Evolutionary conservation across 2,113 vertebrate species (phyloP).

Genomic region (Sarotherodon lohbergeri): DNA sequence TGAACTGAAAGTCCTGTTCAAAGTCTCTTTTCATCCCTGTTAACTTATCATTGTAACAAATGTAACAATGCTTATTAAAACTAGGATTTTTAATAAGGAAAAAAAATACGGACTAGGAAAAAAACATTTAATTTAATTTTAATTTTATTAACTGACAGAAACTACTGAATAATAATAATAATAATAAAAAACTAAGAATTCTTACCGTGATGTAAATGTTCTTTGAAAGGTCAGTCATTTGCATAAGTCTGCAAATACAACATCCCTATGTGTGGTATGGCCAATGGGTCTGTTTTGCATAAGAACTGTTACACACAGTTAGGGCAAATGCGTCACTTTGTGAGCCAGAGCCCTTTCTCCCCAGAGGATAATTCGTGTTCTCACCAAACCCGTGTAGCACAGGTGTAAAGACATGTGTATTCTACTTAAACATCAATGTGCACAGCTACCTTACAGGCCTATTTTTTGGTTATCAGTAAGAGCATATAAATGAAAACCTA

Average conservation of each 20-base stretch:
- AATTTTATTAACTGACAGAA: not conserved
- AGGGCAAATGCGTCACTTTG: conserved; percentile 41
- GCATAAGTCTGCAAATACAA: conserved; percentile 45
- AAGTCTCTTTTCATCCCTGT: not conserved
- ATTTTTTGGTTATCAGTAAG: not conserved
- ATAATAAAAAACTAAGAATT: conserved; percentile 2
- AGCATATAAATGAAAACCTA: not conserved
- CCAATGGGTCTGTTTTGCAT: conserved; percentile 49
- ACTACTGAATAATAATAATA: not conserved
- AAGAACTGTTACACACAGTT: conserved; percentile 7
- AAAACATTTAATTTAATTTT: not conserved
- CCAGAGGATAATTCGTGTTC: conserved; percentile 3
- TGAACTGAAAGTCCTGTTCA: not conserved
- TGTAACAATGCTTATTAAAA: not conserved
- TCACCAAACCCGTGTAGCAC: not conserved
- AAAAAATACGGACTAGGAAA: not conserved
- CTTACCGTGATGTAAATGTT: conserved; percentile 38
- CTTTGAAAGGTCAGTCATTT: conserved; percentile 58
- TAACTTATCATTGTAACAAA: not conserved
- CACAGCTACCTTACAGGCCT: not conserved
- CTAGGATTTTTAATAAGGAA: not conserved
- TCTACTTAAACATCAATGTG: not conserved
- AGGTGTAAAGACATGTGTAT: not conserved
- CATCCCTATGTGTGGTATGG: conserved; percentile 27
- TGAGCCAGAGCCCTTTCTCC: not conserved